These are phyloP conservation scores for Polyploca ridens DNA, from an alignment of 2,888 invertebrate genomes.

Conservation along the genomic window DNA sequence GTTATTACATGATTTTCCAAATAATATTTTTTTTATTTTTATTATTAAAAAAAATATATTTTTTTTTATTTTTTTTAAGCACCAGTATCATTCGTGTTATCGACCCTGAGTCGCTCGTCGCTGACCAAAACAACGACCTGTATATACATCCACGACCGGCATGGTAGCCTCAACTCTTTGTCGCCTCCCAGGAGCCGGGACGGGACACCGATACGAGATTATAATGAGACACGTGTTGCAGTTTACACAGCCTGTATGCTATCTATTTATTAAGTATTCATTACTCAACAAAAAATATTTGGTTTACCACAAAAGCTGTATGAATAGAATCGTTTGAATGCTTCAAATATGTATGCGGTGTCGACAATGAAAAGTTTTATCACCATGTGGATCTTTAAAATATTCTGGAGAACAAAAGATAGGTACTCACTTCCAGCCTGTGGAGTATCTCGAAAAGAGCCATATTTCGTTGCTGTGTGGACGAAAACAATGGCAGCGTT, in stretches of 20 bases:
- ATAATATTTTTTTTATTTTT: too few relatives aligned
- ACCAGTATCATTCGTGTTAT: too few relatives aligned
- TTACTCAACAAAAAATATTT: slow-evolving; percentile 45
- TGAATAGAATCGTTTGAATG: slow-evolving; percentile 51
- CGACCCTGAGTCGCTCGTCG: too few relatives aligned
- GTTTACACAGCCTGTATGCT: slow-evolving; percentile 59
- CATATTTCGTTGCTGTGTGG: slow-evolving; percentile 97
- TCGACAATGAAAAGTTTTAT: slow-evolving; percentile 32
- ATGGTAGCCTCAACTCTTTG: slow-evolving; percentile 51
- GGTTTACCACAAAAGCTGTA: slow-evolving; percentile 44
- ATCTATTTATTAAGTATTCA: slow-evolving; percentile 31
- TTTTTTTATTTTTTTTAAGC: too few relatives aligned
- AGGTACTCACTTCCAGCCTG: slow-evolving; percentile 93
- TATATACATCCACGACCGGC: slow-evolving; percentile 30
- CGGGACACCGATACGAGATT: slow-evolving; percentile 35
- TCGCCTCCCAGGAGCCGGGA: slow-evolving; percentile 40
- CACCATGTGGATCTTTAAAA: slow-evolving; percentile 40
- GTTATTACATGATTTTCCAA: too few relatives aligned
- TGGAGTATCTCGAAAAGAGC: slow-evolving; percentile 98
- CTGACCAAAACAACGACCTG: too few relatives aligned
- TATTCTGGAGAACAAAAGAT: slow-evolving; percentile 45
- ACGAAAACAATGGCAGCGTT: slow-evolving; percentile 96
- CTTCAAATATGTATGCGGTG: slow-evolving; percentile 31
- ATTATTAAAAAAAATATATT: too few relatives aligned
- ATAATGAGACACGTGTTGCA: slow-evolving; percentile 68